phyloP scores from a whole-genome alignment of 2,888 invertebrate genomes.

The Heliconius sara region DNA sequence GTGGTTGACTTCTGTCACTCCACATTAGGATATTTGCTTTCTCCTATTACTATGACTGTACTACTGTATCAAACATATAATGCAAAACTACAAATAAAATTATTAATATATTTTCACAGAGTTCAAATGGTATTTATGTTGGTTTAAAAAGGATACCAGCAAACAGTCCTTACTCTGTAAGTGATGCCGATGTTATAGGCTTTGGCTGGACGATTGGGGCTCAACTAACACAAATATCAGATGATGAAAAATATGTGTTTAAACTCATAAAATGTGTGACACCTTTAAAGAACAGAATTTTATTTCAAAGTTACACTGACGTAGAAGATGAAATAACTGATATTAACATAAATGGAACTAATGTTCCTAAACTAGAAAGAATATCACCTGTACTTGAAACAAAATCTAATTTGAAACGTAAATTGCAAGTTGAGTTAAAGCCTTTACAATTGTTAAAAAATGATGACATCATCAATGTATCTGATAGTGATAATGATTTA shows the following conservation, averaged over 20 bases:
- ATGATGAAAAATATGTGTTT: slow-evolving; percentile 72
- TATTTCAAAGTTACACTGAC: slow-evolving; percentile 65
- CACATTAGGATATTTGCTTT: background rate
- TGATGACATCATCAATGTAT: slow-evolving; percentile 56
- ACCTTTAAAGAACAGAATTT: slow-evolving; percentile 57
- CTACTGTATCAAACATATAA: background rate
- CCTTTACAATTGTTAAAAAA: slow-evolving; percentile 42
- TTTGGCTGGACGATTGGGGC: slow-evolving; percentile 77
- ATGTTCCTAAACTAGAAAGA: background rate
- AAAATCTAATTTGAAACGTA: slow-evolving; percentile 62
- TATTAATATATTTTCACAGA: slow-evolving; percentile 68
- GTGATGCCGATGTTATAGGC: slow-evolving; percentile 79
- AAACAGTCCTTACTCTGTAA: slow-evolving; percentile 63
- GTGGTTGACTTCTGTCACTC: background rate
- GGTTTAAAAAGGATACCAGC: slow-evolving; percentile 72
- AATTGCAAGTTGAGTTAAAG: slow-evolving; percentile 50
- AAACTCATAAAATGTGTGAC: slow-evolving; percentile 60
- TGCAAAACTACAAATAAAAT: background rate
- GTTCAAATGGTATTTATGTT: slow-evolving; percentile 85
- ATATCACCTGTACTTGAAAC: slow-evolving; percentile 51
- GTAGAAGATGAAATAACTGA: slow-evolving; percentile 59
- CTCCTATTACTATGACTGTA: background rate
- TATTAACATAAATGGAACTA: slow-evolving; percentile 49
- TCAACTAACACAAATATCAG: slow-evolving; percentile 59
- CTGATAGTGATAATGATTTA: slow-evolving; percentile 66